Percentiles rank a stretch among this genome's conserved stretches.
phyloP scores from a whole-genome alignment of 2,888 invertebrate species.

The Amblyjoppa proteus region DNA sequence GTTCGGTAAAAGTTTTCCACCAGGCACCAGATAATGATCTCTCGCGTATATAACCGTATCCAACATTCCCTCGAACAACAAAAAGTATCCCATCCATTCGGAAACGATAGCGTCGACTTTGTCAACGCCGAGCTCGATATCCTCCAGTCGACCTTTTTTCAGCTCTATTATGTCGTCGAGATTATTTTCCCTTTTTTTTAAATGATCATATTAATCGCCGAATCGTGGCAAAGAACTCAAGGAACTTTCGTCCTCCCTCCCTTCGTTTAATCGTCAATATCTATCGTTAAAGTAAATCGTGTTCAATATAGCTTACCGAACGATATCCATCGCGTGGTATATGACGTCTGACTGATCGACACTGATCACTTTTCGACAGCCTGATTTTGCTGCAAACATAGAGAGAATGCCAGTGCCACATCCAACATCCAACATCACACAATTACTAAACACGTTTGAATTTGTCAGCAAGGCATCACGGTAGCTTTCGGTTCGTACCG shows the following conservation, averaged over 20 bases:
- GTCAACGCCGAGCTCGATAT: conserved; percentile 90
- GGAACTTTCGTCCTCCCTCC: neutral
- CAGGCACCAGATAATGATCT: conserved; percentile 91
- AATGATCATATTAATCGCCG: neutral
- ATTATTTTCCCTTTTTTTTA: conserved; percentile 89
- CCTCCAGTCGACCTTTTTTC: conserved; percentile 95
- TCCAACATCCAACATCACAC: conserved; percentile 97
- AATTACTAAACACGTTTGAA: conserved; percentile 89
- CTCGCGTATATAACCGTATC: conserved; percentile 96
- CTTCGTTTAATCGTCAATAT: neutral
- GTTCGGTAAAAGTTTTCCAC: conserved; percentile 93
- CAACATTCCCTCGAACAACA: conserved; percentile 98
- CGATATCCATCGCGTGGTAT: conserved; percentile 97
- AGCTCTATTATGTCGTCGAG: conserved; percentile 90
- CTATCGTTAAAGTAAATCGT: neutral
- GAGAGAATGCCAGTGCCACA: conserved; percentile 99
- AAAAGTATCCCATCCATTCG: conserved; percentile 99
- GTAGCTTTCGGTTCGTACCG: conserved; percentile 94
- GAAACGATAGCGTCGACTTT: conserved; percentile 97
- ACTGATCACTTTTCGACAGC: conserved; percentile 95
- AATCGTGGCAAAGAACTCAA: neutral
- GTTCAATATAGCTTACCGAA: conserved; percentile 87
- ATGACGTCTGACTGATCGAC: conserved; percentile 98
- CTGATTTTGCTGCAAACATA: conserved; percentile 98
- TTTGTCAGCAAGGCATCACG: conserved; percentile 93